Percentiles rank a stretch among this genome's conserved stretches.
phyloP scores from a whole-genome alignment of 1,140 invertebrate species.

The Antheraea pernyi region DNA sequence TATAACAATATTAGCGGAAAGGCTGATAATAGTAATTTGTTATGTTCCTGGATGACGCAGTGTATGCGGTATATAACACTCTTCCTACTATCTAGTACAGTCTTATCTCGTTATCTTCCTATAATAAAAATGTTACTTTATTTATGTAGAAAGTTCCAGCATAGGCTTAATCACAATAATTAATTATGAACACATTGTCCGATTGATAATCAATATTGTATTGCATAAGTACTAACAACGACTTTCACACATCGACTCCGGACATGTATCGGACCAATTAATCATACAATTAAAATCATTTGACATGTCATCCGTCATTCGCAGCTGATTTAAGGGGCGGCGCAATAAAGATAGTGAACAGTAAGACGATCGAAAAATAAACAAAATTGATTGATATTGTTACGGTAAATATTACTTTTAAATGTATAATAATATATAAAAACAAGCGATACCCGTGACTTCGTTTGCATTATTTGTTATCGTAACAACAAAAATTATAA shows the following conservation, averaged over 20 bases:
- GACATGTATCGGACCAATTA: constrained; percentile 26
- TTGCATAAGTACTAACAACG: not conserved
- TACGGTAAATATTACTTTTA: not conserved
- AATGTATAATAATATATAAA: too few relatives aligned
- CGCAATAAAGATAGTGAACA: not conserved
- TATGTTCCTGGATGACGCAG: too few relatives aligned
- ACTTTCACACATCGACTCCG: not conserved
- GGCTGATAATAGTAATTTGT: too few relatives aligned
- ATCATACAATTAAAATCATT: constrained; percentile 41
- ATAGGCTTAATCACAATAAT: constrained; percentile 9
- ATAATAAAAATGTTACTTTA: too few relatives aligned
- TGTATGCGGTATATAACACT: too few relatives aligned
- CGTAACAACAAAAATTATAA: too few relatives aligned
- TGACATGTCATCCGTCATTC: constrained; percentile 39
- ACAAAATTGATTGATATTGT: not conserved
- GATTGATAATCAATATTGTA: not conserved
- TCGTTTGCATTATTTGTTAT: too few relatives aligned
- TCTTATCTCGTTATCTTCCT: too few relatives aligned
- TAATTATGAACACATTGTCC: constrained; percentile 6
- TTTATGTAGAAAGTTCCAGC: too few relatives aligned
- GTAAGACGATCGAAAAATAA: not conserved
- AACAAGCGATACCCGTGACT: too few relatives aligned
- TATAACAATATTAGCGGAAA: too few relatives aligned
- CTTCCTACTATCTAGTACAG: too few relatives aligned
- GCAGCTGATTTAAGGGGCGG: constrained; percentile 8